A percentile compares a stretch with the other conserved stretches of the same genome.
Conservation (phyloP, 2,888 invertebrate genomes). For the Deroplatys truncata region DNA sequence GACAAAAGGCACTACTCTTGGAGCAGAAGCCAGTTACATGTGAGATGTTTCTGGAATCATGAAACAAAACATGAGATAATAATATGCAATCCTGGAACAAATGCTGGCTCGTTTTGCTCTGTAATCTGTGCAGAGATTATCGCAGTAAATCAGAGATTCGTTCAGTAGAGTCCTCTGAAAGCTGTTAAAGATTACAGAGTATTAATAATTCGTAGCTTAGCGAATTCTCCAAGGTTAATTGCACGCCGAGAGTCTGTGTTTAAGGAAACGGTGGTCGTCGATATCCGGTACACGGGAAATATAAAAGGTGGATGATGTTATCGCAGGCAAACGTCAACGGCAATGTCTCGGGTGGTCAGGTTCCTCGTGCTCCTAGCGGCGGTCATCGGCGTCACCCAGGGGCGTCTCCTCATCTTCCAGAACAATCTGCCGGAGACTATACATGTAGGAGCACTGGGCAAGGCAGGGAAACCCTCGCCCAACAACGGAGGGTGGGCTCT, state of each 20-base stretch:
- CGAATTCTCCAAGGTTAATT: neutral
- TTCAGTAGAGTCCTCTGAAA: neutral
- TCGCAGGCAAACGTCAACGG: neutral
- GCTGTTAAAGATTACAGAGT: neutral
- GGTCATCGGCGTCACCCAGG: neutral
- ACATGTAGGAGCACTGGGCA: constrained; percentile 21
- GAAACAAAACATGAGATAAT: no score
- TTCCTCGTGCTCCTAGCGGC: neutral
- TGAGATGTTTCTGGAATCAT: no score
- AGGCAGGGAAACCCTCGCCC: constrained; percentile 3
- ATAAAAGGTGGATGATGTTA: neutral
- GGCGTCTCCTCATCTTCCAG: constrained; percentile 2
- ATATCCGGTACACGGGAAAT: neutral
- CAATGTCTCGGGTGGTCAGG: neutral
- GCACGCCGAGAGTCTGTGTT: no score
- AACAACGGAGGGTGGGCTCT: constrained; percentile 11
- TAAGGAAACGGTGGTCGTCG: neutral
- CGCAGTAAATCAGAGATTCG: neutral
- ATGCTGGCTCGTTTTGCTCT: neutral
- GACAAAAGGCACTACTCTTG: no score
- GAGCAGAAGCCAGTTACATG: no score
- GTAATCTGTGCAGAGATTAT: neutral
- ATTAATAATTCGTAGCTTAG: neutral
- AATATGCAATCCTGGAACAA: no score
- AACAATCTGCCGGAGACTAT: constrained; percentile 17